phyloP scores from a whole-genome alignment of 2,888 invertebrate species.

The Leuctra nigra region DNA sequence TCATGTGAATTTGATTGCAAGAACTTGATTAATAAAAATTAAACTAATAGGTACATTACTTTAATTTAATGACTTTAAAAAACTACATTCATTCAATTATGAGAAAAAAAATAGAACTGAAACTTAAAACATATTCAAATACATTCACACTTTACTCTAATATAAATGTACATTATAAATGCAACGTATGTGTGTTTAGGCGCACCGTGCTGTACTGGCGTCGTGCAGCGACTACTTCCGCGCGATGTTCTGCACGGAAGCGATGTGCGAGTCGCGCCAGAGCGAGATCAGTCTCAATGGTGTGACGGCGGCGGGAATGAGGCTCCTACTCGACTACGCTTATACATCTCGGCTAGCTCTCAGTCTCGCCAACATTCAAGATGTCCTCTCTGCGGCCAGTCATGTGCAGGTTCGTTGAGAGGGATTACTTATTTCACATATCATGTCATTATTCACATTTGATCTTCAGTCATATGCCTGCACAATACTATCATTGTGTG shows the following conservation, averaged over 20 bases:
- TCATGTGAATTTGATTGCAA: too few species aligned
- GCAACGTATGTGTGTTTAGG: conserved; percentile 39
- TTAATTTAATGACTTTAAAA: too few species aligned
- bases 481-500: too few species aligned
- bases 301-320: conserved; percentile 57
- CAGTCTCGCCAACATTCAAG: conserved; percentile 56
- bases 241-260: conserved; percentile 65
- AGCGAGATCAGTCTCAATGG: conserved; percentile 59
- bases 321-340: conserved; percentile 57
- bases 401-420: too few species aligned
- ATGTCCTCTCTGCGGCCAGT: conserved; percentile 61
- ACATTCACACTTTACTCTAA: too few species aligned
- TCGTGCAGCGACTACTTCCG: conserved; percentile 68
- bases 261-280: conserved; percentile 58
- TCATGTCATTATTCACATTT: too few species aligned
- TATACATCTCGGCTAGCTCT: conserved; percentile 59
- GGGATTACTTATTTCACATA: too few species aligned
- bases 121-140: too few species aligned
- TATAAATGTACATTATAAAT: too few species aligned
- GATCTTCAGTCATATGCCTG: too few species aligned
- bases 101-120: neutral
- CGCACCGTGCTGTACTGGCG: conserved; percentile 62
- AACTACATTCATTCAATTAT: neutral
- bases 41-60: too few species aligned
- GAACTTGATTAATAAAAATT: too few species aligned